Percentiles rank a stretch among this genome's conserved stretches.
Evolutionary conservation across 2,113 vertebrate species (phyloP).

Genomic region (Tringa solitaria): DNA sequence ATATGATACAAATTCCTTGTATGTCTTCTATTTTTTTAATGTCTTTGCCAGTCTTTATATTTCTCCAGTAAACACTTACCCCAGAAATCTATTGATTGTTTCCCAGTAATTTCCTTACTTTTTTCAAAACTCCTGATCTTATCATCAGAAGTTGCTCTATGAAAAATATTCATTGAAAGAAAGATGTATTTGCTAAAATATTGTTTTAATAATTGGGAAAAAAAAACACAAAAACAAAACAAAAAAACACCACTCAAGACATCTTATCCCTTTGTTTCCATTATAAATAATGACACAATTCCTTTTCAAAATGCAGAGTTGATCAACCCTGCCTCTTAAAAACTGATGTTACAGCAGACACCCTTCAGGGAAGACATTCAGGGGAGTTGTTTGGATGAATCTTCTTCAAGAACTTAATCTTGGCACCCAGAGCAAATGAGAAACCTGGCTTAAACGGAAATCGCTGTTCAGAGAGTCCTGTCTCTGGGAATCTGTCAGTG

Average conservation of each 20-base stretch:
- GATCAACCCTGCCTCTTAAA: not conserved
- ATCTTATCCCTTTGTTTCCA: not conserved
- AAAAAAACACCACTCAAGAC: not conserved
- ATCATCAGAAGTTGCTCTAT: not conserved
- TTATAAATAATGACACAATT: not conserved
- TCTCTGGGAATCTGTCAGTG: not conserved
- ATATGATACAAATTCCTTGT: not conserved
- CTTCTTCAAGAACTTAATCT: slow-evolving; percentile 21
- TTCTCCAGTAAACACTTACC: not conserved
- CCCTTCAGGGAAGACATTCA: not conserved
- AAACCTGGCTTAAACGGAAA: not conserved
- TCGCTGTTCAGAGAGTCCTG: not conserved
- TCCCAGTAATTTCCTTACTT: not conserved
- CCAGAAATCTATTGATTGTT: not conserved
- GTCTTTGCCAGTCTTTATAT: not conserved
- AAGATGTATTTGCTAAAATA: not conserved
- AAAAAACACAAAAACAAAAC: not conserved
- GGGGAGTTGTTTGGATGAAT: not conserved
- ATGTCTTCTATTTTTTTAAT: not conserved
- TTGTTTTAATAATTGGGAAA: not conserved
- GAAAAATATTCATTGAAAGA: not conserved
- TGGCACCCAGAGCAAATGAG: not conserved
- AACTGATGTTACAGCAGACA: not conserved
- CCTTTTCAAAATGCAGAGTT: not conserved
- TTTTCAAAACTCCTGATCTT: not conserved